Evolutionary conservation across 2,888 invertebrate species (phyloP), one percentile per base, ranked within the genome.

Genomic region (Chirona hameri): DNA sequence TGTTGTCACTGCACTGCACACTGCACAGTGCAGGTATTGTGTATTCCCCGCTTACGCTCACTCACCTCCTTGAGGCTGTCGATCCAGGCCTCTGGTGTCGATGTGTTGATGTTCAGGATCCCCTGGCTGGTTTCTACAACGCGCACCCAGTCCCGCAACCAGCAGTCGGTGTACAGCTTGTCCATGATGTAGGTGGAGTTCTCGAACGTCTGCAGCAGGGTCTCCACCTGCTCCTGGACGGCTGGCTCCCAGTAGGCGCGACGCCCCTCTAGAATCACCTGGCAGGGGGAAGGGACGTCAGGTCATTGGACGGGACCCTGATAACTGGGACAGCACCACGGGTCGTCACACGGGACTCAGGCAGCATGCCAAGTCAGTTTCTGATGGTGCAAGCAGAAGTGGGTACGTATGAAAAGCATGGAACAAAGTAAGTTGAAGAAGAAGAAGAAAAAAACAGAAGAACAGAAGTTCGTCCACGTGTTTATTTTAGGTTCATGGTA

Each of bases 101-200:
- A 76, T 21, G 46, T 7, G 76, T 76, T 24, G 24, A 76, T 1
- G 24, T 46, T 15, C 3, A 76, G 46, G 18, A 76, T 7, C 12
- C 21, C 39, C 39, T 2, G 29, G 15, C 72, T 31, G 31, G 3
- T 18, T 9, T 31, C 31, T 4, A 31, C 0, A 21, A 31, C 0
- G 7, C 9, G 5, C 1, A 10, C 29, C 81, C 81, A 81, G 39
- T 85, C 84, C 52, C 86, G 90, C 31, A 96, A 89, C 96, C 96
- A 96, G 0, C 95, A 95, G 88, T 96, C 95, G 0, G 95, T 95
- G 87, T 95, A 95, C 9, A 83, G 81, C 46, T n/a, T 79, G 39
- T 81, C 83, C 0, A 84, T 85, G n/a, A 84, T 81, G 27, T 18
- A 76, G 9, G 21, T 7, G 10, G 24, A 24, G 46, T 82, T 83